Evolutionary conservation across 2,888 invertebrate genomes (phyloP).

Genomic region (Aspidiotus rigidus): DNA sequence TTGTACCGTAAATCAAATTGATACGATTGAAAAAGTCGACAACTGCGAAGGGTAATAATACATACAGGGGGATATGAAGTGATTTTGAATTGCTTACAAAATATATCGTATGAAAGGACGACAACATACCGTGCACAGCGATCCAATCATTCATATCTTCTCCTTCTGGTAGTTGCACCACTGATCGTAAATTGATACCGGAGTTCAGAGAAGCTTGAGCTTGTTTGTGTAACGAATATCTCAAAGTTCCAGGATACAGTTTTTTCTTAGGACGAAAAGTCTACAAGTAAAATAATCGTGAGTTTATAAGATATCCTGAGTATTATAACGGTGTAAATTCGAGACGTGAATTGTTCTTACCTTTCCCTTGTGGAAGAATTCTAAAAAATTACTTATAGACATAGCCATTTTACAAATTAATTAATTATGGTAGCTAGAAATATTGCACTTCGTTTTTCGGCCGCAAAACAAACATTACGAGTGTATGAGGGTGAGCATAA

Average conservation of each 20-base stretch:
- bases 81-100: background rate
- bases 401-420: constrained; percentile 15
- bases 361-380: constrained; percentile 70
- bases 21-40: constrained; percentile 91
- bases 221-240: constrained; percentile 79
- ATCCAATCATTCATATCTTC: constrained; percentile 87
- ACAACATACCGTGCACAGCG: constrained; percentile 69
- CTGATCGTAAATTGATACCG: constrained; percentile 71
- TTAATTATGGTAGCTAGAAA: background rate
- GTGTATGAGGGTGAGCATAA: too few species aligned
- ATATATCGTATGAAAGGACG: constrained; percentile 1
- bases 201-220: constrained; percentile 84
- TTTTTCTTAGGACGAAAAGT: constrained; percentile 83
- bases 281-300: constrained; percentile 45
- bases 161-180: constrained; percentile 69
- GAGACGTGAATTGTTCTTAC: constrained; percentile 44
- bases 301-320: background rate
- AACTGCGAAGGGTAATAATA: constrained; percentile 48
- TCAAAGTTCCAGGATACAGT: constrained; percentile 74
- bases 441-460: background rate
- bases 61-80: background rate
- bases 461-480: too few species aligned
- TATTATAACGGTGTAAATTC: background rate
- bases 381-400: constrained; percentile 54
- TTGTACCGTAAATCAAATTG: constrained; percentile 82